Percentiles rank a stretch among this genome's conserved stretches.
Evolutionary conservation across 1,140 invertebrate species (phyloP).

Genomic region (Drosophila melanica): DNA sequence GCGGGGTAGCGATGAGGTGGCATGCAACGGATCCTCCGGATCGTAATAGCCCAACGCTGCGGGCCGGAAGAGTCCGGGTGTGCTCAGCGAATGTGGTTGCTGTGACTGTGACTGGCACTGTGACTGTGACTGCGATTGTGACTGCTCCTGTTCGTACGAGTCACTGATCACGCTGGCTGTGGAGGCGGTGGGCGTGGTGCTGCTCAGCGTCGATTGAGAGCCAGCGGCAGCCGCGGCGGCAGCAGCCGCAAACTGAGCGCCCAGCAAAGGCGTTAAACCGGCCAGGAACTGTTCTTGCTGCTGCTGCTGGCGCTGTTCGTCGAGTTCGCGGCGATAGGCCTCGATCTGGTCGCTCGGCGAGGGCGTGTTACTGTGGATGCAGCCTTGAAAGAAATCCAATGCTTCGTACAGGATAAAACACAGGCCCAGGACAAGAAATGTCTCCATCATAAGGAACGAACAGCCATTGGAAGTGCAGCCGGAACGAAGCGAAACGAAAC

Average conservation of each 20-base stretch:
- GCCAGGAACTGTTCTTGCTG: constrained; percentile 82
- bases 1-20: constrained; percentile 76
- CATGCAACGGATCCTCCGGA: constrained; percentile 75
- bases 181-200: constrained; percentile 70
- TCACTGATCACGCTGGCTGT: constrained; percentile 73
- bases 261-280: constrained; percentile 73
- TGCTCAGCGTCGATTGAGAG: constrained; percentile 63
- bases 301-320: constrained; percentile 83
- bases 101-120: constrained; percentile 57
- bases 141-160: constrained; percentile 67
- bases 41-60: constrained; percentile 71
- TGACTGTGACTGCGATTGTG: constrained; percentile 56
- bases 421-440: constrained; percentile 84
- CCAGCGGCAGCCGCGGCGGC: constrained; percentile 66
- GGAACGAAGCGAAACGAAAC: constrained; percentile 37
- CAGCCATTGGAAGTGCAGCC: constrained; percentile 71
- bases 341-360: constrained; percentile 80
- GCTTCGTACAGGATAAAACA: constrained; percentile 84
- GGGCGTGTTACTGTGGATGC: constrained; percentile 79
- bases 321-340: constrained; percentile 81
- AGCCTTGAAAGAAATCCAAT: constrained; percentile 84
- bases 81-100: constrained; percentile 68
- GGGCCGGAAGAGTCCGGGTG: constrained; percentile 65
- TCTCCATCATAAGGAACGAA: constrained; percentile 84
- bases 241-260: constrained; percentile 74